phyloP scores from a whole-genome alignment of 2,797 vertebrate genomes.

The Gymnocypris eckloni region DNA sequence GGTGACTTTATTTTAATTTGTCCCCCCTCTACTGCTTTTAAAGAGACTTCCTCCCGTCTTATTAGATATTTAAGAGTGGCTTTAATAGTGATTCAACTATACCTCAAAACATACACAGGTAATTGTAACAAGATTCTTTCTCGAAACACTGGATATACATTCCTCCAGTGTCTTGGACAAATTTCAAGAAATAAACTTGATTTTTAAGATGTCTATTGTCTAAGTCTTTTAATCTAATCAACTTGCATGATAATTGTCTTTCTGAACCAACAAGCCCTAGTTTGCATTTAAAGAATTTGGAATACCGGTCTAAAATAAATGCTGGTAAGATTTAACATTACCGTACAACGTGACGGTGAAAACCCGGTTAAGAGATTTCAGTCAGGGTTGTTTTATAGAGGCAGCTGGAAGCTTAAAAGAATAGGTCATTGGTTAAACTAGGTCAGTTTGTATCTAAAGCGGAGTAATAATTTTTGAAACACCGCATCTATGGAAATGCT shows the following conservation, averaged over 20 bases:
- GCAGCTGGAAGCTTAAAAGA: not conserved
- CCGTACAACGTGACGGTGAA: not conserved
- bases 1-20: constrained; percentile 69
- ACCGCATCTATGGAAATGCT: not conserved
- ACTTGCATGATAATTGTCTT: not conserved
- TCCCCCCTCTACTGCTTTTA: constrained; percentile 70
- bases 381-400: not conserved
- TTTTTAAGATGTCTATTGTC: constrained; percentile 80
- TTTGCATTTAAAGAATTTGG: not conserved
- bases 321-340: not conserved
- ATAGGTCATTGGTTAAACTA: not conserved
- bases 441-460: not conserved
- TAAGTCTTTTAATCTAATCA: constrained; percentile 37
- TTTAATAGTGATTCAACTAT: constrained; percentile 81
- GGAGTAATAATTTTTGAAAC: not conserved
- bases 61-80: constrained; percentile 82
- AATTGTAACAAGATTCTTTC: constrained; percentile 82
- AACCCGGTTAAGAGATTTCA: not conserved
- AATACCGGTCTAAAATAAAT: not conserved
- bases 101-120: constrained; percentile 83
- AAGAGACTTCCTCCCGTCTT: constrained; percentile 74
- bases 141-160: constrained; percentile 83
- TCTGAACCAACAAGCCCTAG: not conserved
- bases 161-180: constrained; percentile 87
- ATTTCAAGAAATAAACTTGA: constrained; percentile 88